Evolutionary conservation across 2,888 invertebrate genomes (phyloP), one percentile per base, ranked within the genome.

Genomic region (Cyclophora albipunctata): DNA sequence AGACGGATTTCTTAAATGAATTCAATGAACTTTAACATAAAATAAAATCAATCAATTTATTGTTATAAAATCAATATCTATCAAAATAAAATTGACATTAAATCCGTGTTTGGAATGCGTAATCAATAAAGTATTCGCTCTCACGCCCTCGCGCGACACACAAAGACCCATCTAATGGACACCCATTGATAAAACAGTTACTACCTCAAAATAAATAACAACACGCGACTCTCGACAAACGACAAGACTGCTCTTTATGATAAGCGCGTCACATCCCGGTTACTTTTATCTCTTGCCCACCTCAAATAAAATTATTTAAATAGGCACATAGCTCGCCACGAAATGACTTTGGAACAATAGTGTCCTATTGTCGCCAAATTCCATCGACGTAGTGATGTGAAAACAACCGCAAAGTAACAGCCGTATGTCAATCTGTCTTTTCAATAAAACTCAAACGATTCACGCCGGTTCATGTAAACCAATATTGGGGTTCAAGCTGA

Each of bases 351-450:
- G 5, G 43, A 43, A 20, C 33, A 43, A 45, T 45, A 45, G 46
- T 40, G 42, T 42, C 34, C 47, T 34, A 52, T 54, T 63, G 65
- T 69, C 60, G 71, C 78, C 63, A 69, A 81, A 77, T 78, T 72
- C 73, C 71, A 51, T 52, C 52, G 53, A 70, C 54, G 62, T 62
- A 76, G 55, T 70, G 75, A 75, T 63, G 78, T 67, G 76, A 68
- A 79, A 76, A 71, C 59, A 59, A 81, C 79, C 79, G 69, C 75
- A 75, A 67, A 65, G 57, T 60, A 62, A 69, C 64, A 66, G 69
- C 69, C 78, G 78, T 72, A 68, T 71, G 77, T 81, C 81, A 78
- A 73, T 71, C 72, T 75, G 76, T 78, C 76, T 70, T 67, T 66
- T 71, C 67, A 62, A 75, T 75, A 75, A 75, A 75, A 71, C 70